Base-by-base conservation (phyloP, 2,113 vertebrate genomes). In the Menura novaehollandiae region DNA sequence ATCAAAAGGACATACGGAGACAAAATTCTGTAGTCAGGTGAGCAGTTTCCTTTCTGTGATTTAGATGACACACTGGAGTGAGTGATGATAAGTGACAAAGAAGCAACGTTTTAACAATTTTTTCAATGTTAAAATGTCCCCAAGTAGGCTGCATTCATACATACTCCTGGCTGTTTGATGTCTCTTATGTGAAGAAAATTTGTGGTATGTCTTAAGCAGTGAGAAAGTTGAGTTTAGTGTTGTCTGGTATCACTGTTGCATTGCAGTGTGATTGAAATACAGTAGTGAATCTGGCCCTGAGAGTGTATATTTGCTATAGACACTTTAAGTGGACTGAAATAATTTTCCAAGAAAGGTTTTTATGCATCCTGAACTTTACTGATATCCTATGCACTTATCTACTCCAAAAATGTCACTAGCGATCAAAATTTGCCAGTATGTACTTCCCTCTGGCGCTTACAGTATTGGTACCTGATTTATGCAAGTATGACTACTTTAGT, bases 61-160 rank as follows among this genome's bases (percentile, higher is more conserved):
- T 89, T 72, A 53, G 30, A 69, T 92, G 78, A 67, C 51, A 81
- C 10, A 64, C 30, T 53, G 30, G 53, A 86, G 14, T 88, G 49
- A 93, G 71, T 89, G 80, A 73, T 95, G 91, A 59, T 89, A 96
- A 87, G 43, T 75, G 81, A 82, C 51, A 79, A 17, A 33, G 37
- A 93, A 88, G 18, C 49, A 68, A 83, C 23, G 71, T 88, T 83
- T 94, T 71, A 90, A 66, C 9, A 28, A 51, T 15, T 82, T 85
- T 91, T 87, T 80, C 32, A 55, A 23, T 28, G 27, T 52, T 88
- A 60, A 89, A 69, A 95, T 69, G 37, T 85, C 63, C 49, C n/a
- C 35, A 69, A 7, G 41, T 69, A 78, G 24, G 8, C 60, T 76
- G 28, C 24, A 68, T 95, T 92, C 33, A 32, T 68, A n/a, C 27